phyloP scores from a whole-genome alignment of 1,140 invertebrate species.

The Sitophilus oryzae region DNA sequence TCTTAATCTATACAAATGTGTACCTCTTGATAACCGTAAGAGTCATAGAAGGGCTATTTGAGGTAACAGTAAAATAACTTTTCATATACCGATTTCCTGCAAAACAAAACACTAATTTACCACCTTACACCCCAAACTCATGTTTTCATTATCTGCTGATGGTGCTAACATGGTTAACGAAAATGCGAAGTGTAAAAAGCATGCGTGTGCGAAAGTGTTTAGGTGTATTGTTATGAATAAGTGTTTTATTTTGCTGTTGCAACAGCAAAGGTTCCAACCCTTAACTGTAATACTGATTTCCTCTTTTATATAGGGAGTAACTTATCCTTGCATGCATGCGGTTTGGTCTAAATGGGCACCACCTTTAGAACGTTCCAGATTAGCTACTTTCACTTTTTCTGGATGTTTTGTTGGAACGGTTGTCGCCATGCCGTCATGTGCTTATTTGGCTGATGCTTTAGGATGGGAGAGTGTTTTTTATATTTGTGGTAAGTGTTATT shows the following conservation, averaged over 20 bases:
- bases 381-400: constrained; percentile 74
- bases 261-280: too few species aligned
- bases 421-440: constrained; percentile 71
- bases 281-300: background rate
- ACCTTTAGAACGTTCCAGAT: constrained; percentile 69
- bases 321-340: constrained; percentile 83
- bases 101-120: too few species aligned
- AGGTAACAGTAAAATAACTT: constrained; percentile 59
- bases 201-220: too few species aligned
- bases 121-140: too few species aligned
- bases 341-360: constrained; percentile 87
- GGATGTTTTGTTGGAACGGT: constrained; percentile 82
- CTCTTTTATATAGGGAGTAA: constrained; percentile 65
- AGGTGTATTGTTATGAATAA: too few species aligned
- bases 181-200: background rate
- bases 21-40: constrained; percentile 67
- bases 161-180: too few species aligned
- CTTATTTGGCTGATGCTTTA: constrained; percentile 62
- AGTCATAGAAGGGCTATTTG: constrained; percentile 82
- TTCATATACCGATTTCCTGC: too few species aligned
- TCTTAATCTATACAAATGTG: constrained; percentile 63
- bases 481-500: constrained; percentile 60
- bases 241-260: too few species aligned
- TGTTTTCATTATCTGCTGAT: too few species aligned
- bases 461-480: constrained; percentile 89